Evolutionary conservation across 2,797 vertebrate genomes (phyloP).

Genomic region (Helarctos malayanus): DNA sequence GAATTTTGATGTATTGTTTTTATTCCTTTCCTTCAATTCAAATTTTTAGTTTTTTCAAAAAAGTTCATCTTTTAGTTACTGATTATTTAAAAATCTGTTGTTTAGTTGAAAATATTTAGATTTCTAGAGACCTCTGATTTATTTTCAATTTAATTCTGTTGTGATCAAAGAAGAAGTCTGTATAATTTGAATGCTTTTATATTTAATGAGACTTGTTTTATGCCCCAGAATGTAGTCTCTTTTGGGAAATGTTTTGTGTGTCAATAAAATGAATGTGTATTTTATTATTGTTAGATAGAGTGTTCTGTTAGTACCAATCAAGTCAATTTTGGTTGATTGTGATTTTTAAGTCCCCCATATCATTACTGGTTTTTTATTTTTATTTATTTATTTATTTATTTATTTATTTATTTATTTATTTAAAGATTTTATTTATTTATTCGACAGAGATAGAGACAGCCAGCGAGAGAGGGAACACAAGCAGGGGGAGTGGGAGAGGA

Average conservation of each 20-base stretch:
- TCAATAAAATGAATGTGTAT: neutral
- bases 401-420: too few relatives aligned
- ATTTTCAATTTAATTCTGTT: neutral
- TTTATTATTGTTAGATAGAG: neutral
- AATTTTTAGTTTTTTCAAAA: neutral
- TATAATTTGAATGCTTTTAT: neutral
- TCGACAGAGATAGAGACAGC: too few relatives aligned
- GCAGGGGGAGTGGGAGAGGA: too few relatives aligned
- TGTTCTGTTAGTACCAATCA: neutral
- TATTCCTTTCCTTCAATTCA: neutral
- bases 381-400: too few relatives aligned
- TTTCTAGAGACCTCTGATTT: neutral
- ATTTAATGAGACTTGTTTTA: constrained; percentile 5
- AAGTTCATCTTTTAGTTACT: neutral
- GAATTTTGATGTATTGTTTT: neutral
- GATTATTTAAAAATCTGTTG: neutral
- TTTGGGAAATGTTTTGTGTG: neutral
- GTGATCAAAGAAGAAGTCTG: neutral
- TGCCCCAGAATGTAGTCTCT: neutral
- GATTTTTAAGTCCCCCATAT: neutral
- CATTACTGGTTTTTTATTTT: neutral
- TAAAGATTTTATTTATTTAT: too few relatives aligned
- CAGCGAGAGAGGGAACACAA: too few relatives aligned
- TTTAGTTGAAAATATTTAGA: neutral
- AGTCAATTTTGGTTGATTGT: neutral